phyloP scores from a whole-genome alignment of 1,140 invertebrate species.

The Zaprionus taronus region DNA sequence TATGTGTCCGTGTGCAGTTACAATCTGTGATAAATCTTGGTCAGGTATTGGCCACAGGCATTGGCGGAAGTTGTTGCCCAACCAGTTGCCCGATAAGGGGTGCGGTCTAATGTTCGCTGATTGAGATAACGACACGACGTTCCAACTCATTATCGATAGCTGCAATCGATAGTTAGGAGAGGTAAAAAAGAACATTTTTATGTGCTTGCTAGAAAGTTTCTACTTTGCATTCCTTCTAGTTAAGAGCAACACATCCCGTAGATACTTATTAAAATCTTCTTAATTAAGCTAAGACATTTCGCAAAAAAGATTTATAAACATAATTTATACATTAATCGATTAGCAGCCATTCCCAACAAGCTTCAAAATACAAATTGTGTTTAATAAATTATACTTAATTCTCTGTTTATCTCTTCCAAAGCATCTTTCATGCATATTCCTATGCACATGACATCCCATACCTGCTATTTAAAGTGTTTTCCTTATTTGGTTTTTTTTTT shows the following conservation, averaged over 20 bases:
- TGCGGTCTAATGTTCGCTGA: conserved; percentile 23
- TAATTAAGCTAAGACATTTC: background rate
- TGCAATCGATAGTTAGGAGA: background rate
- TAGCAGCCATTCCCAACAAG: background rate
- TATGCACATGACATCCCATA: background rate
- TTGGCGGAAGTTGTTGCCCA: conserved; percentile 62
- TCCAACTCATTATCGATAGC: conserved; percentile 14
- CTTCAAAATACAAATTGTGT: background rate
- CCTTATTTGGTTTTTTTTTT: conserved; percentile 2
- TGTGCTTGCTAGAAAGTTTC: background rate
- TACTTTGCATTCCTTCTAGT: background rate
- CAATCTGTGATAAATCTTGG: conserved; percentile 58
- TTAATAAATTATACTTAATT: background rate
- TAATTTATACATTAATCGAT: background rate
- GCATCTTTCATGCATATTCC: background rate
- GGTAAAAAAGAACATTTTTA: background rate
- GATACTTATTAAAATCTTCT: background rate
- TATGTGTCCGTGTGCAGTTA: conserved; percentile 17
- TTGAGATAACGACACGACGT: conserved; percentile 18
- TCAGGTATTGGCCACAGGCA: conserved; percentile 45
- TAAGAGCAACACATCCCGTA: background rate
- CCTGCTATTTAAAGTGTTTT: conserved; percentile 18
- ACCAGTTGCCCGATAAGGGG: conserved; percentile 36
- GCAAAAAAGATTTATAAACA: background rate
- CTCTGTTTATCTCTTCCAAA: background rate